Base-by-base conservation (phyloP, 2,888 invertebrate genomes). In the Rhamphomyia laevipes region DNA sequence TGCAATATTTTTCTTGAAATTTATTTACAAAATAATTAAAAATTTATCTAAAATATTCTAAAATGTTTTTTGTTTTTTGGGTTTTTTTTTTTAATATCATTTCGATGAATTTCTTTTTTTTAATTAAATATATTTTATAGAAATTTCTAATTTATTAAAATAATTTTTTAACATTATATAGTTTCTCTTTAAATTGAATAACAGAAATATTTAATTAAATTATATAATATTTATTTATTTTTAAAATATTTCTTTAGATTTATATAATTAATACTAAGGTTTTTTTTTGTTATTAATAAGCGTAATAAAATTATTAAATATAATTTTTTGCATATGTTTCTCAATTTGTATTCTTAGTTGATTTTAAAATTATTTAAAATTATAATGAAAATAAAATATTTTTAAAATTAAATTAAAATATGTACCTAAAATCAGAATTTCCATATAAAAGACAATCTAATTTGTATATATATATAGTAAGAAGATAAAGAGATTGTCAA, bases 261-360 rank as follows among this genome's bases (percentile, higher is more conserved):
- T 27, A 27, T 21, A 4, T 21, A 27, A 6, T 27, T 27, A n/a
- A 35, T 35, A n/a, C n/a, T n/a, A 13, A 13, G 3, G 5, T 35
- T 7, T n/a, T n/a, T 13, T 35, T 35, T n/a, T n/a, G 7, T n/a
- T n/a, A n/a, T 13, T n/a, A 35, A 35, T 35, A 35, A 35, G 35
- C 35, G 35, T 35, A 42, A 42, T 27, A n/a, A 42, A 23, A 18
- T 15, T 33, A 30, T 16, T 31, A 18, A 33, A 33, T 31, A 31
- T 17, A 43, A 17, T 43, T 30, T 17, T 30, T 16, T 31, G 43
- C 18, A 43, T 30, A 33, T 44, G 31, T 44, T 44, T 44, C 38
- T 46, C 43, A 46, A 18, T 46, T 44, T 43, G 43, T 46, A 23
- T 21, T 47, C 43, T 43, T 13, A 42, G 42, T 42, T 42, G 42